Percentiles rank a stretch among this genome's conserved stretches.
Evolutionary conservation across 2,888 invertebrate genomes (phyloP).

Genomic region (Drosophila mimica): DNA sequence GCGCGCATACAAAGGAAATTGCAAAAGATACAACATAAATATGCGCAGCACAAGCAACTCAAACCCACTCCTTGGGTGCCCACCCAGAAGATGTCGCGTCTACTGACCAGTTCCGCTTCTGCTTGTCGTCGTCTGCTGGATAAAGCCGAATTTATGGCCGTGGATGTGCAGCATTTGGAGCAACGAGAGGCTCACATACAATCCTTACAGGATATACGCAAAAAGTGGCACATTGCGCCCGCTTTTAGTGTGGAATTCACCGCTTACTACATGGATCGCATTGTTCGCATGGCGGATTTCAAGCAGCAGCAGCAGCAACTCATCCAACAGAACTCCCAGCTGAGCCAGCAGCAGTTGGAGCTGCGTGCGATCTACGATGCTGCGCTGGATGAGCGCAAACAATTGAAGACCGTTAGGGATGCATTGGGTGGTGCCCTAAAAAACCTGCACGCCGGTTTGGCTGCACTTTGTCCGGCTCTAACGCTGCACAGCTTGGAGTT

Average conservation of each 20-base stretch:
- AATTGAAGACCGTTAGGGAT: slow-evolving; percentile 87
- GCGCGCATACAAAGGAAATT: slow-evolving; percentile 92
- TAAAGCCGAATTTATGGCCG: slow-evolving; percentile 96
- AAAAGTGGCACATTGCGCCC: slow-evolving; percentile 97
- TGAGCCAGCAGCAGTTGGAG: slow-evolving; percentile 91
- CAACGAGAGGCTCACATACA: slow-evolving; percentile 93
- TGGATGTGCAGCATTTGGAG: slow-evolving; percentile 92
- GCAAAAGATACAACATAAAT: slow-evolving; percentile 94
- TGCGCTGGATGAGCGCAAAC: slow-evolving; percentile 88
- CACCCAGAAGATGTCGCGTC: slow-evolving; percentile 96
- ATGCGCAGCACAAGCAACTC: slow-evolving; percentile 89
- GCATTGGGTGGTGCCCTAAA: slow-evolving; percentile 37
- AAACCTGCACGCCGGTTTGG: slow-evolving; percentile 39
- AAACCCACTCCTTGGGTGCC: slow-evolving; percentile 96
- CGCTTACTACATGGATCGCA: slow-evolving; percentile 96
- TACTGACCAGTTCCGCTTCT: slow-evolving; percentile 95
- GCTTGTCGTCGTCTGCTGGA: slow-evolving; percentile 92
- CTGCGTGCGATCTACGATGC: slow-evolving; percentile 92
- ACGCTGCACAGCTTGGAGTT: slow-evolving; percentile 87
- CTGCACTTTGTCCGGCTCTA: slow-evolving; percentile 87
- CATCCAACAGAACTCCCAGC: slow-evolving; percentile 89
- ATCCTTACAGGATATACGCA: slow-evolving; percentile 93
- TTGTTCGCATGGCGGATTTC: slow-evolving; percentile 92
- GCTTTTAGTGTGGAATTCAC: slow-evolving; percentile 98
- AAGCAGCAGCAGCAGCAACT: slow-evolving; percentile 91